Base-by-base conservation (phyloP, 1,140 invertebrate genomes). In the Galleria mellonella region DNA sequence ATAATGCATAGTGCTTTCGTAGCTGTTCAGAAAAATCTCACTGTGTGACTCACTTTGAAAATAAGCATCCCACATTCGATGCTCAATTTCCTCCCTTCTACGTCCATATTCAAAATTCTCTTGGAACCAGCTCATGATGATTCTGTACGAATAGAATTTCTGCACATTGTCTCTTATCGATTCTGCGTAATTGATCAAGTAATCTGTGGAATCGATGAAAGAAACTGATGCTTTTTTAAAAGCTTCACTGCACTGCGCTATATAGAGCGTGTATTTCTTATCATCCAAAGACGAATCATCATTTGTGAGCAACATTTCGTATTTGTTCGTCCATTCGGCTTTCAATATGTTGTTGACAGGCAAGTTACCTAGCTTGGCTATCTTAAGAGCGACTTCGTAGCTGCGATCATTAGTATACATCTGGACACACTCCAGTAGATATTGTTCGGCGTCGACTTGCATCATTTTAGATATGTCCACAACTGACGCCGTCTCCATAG, bases 321-420 rank as follows among this genome's bases (percentile, higher is more conserved):
- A 82, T 62, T 83, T 83, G 37, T 84, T 54, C 11, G 69, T 62
- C 87, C 88, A 89, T 65, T 89, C 83, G 15, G 83, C 78, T 36
- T 88, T 75, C 7, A 89, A 58, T 43, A 89, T 88, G 23, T 86
- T 63, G 44, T 89, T 87, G 4, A 79, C 76, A 0, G 78, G 62
- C 2, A 91, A 55, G 33, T 71, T 73, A 2, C 84, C 78, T 8
- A 88, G 55, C 56, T 87, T 81, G 0, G 89, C 89, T 33, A 92
- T 83, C 58, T 88, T 81, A 1, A 90, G 65, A 11, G 90, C 91
- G 31, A 76, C 83, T 1, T 78, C 68, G 47, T 90, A 92, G 48
- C 88, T 74, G 44, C 87, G 71, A 9, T 72, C 67, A 0, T 62
- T 50, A 0, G 88, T 70, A 32, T 91, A 82, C 51, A 82, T 70